These are phyloP conservation scores for Hepsetus odoe DNA, from an alignment of 2,113 vertebrate species.

Conservation along the genomic window DNA sequence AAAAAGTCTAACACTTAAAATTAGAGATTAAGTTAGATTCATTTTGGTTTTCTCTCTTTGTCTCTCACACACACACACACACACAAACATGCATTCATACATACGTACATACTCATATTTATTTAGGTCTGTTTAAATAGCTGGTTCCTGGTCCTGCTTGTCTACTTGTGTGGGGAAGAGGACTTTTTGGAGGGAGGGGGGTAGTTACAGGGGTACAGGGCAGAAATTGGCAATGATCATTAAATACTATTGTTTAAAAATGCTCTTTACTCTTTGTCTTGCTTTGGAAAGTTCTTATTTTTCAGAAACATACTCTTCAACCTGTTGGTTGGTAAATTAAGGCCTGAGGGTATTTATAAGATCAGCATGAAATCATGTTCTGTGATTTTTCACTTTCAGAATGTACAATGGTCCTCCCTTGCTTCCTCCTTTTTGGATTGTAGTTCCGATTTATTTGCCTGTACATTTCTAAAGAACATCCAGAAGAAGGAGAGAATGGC, in stretches of 20 bases:
- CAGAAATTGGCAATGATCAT: conserved; percentile 78
- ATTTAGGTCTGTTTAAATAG: conserved; percentile 80
- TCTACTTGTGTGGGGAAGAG: conserved; percentile 71
- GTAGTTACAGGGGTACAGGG: conserved; percentile 46
- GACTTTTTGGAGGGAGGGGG: conserved; percentile 67
- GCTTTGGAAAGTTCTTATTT: conserved; percentile 10
- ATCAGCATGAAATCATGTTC: too few species aligned
- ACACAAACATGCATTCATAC: not conserved
- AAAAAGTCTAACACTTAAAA: conserved; percentile 21
- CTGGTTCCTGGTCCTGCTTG: conserved; percentile 58
- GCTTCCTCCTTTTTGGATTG: not conserved
- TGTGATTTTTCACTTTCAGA: not conserved
- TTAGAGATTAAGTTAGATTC: conserved; percentile 11
- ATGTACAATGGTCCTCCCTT: not conserved
- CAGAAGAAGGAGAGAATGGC: too few species aligned
- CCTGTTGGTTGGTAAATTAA: not conserved
- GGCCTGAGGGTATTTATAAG: not conserved
- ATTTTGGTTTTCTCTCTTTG: conserved; percentile 37
- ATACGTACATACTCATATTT: conserved; percentile 73
- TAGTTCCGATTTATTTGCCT: too few species aligned
- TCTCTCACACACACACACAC: conserved; percentile 26
- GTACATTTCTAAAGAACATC: too few species aligned
- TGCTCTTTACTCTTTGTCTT: not conserved
- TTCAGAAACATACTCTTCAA: not conserved
- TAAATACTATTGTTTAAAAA: conserved; percentile 78